Evolutionary conservation across 2,113 vertebrate genomes (phyloP).

Genomic region (Charadrius vociferus): DNA sequence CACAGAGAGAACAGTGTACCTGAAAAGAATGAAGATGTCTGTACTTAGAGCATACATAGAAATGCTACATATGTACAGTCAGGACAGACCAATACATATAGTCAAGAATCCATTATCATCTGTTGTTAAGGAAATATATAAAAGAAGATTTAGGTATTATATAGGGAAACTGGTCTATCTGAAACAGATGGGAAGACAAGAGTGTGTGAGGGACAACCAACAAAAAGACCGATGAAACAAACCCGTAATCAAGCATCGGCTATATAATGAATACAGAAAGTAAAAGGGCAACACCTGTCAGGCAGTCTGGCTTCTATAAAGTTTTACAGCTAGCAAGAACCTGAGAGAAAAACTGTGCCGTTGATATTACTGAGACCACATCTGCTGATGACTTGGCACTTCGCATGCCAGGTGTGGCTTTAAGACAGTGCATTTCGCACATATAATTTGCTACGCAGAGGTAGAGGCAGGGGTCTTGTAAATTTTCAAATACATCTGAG

Average conservation of each 20-base stretch:
- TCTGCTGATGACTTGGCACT: neutral
- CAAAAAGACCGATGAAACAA: neutral
- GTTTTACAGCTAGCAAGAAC: neutral
- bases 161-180: neutral
- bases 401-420: neutral
- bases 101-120: neutral
- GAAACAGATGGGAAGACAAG: neutral
- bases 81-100: neutral
- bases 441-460: neutral
- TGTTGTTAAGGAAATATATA: neutral
- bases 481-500: neutral
- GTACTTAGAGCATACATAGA: neutral
- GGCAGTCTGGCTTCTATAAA: neutral
- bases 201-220: neutral
- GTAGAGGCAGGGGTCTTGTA: neutral
- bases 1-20: neutral
- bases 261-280: neutral
- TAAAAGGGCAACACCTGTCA: constrained; percentile 1
- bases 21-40: neutral
- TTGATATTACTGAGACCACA: neutral
- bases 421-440: neutral
- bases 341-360: neutral
- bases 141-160: neutral
- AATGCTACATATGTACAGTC: neutral
- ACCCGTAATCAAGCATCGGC: neutral